Percentiles rank a stretch among this genome's conserved stretches.
Conservation (phyloP, 2,113 vertebrate species). For the Phylloscopus trochiloides region DNA sequence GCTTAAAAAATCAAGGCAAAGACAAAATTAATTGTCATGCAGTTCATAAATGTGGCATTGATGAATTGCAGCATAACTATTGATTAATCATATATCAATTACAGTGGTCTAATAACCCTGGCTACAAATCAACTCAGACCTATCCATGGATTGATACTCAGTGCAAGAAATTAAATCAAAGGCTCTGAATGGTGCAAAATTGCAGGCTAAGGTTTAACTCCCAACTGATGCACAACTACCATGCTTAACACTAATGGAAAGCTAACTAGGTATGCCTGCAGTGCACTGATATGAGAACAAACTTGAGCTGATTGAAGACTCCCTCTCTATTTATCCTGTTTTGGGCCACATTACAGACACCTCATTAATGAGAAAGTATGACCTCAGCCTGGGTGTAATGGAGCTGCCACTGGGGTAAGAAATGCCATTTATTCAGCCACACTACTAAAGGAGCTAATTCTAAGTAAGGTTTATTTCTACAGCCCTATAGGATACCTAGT, state of each 20-base stretch:
- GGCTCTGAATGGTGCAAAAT: not conserved
- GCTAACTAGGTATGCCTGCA: conserved; percentile 34
- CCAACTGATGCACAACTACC: not conserved
- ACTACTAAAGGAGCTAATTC: not conserved
- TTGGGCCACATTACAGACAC: not conserved
- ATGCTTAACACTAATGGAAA: conserved; percentile 20
- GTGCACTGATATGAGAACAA: conserved; percentile 29
- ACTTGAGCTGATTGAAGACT: conserved; percentile 29
- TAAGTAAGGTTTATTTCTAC: not conserved
- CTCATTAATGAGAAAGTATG: not conserved
- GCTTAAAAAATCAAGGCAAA: not conserved
- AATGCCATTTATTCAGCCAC: not conserved
- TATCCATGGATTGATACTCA: not conserved
- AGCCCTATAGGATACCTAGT: not conserved
- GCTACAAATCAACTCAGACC: not conserved
- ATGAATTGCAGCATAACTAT: conserved; percentile 22
- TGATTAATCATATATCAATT: conserved; percentile 46
- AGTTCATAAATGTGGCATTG: conserved; percentile 42
- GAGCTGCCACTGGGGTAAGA: not conserved
- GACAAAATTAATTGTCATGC: conserved; percentile 35
- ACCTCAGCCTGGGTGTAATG: not conserved
- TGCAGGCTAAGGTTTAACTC: conserved; percentile 17
- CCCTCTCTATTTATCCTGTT: not conserved
- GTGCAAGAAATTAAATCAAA: conserved; percentile 38
- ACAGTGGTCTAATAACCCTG: not conserved